A percentile compares a stretch with the other conserved stretches of the same genome.
These are phyloP conservation scores for Cephonodes hylas DNA, from an alignment of 2,888 invertebrate genomes.

Conservation along the genomic window DNA sequence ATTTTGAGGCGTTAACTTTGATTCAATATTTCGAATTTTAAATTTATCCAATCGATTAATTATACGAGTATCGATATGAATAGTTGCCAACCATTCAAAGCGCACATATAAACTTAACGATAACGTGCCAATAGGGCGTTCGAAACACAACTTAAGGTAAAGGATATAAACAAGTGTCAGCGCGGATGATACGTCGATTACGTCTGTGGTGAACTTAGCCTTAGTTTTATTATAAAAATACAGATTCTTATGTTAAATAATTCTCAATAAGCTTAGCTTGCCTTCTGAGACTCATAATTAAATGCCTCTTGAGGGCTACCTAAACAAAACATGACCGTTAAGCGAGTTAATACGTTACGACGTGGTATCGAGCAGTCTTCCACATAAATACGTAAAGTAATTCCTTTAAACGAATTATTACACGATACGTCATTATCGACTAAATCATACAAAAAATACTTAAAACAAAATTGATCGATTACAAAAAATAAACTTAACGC, in stretches of 20 bases:
- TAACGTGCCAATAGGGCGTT: constrained; percentile 57
- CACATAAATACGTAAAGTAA: constrained; percentile 61
- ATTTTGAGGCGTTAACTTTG: too few relatives aligned
- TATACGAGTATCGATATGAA: constrained; percentile 18
- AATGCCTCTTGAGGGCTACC: constrained; percentile 69
- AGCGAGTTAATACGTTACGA: constrained; percentile 38
- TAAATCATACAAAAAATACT: constrained; percentile 57
- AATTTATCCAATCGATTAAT: not conserved
- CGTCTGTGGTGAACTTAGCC: constrained; percentile 50
- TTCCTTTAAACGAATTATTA: constrained; percentile 39
- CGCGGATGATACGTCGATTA: constrained; percentile 6
- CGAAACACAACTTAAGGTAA: constrained; percentile 42
- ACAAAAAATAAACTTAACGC: constrained; percentile 42
- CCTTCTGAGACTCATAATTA: constrained; percentile 70
- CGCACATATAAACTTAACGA: constrained; percentile 56
- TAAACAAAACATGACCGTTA: constrained; percentile 24
- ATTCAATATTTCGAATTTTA: not conserved
- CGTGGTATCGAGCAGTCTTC: constrained; percentile 75
- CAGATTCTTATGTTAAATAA: constrained; percentile 70
- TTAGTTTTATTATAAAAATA: constrained; percentile 76
- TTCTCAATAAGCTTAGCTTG: constrained; percentile 74
- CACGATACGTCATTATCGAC: constrained; percentile 50
- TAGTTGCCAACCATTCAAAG: constrained; percentile 19
- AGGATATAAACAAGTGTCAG: constrained; percentile 27
- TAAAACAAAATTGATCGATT: constrained; percentile 43